A percentile compares a stretch with the other conserved stretches of the same genome.
These are phyloP conservation scores for Teinopalpus imperialis DNA, from an alignment of 2,888 invertebrate species.

Conservation along the genomic window DNA sequence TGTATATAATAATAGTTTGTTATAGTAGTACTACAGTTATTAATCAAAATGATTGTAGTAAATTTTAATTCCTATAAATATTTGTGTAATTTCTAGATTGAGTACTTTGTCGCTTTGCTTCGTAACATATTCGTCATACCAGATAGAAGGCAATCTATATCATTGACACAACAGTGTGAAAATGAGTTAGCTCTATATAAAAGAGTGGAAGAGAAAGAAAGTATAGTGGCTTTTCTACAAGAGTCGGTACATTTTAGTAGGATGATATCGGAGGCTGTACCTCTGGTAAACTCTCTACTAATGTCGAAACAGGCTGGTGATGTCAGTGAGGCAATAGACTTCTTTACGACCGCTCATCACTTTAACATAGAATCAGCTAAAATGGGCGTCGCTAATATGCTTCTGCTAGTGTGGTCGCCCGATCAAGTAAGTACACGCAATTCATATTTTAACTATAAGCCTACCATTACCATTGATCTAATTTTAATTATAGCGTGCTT, in stretches of 20 bases:
- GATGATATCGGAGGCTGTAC: slow-evolving; percentile 68
- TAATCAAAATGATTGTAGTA: background rate
- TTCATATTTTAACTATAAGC: too few species aligned
- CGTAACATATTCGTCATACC: slow-evolving; percentile 69
- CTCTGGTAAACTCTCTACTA: slow-evolving; percentile 87
- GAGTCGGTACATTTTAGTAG: slow-evolving; percentile 81
- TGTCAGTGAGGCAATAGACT: slow-evolving; percentile 93
- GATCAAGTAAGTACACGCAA: slow-evolving; percentile 85
- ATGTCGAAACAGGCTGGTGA: slow-evolving; percentile 88
- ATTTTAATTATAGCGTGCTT: too few species aligned
- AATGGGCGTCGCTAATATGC: slow-evolving; percentile 88
- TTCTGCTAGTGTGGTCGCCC: slow-evolving; percentile 90
- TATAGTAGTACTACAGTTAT: too few species aligned
- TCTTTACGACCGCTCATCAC: slow-evolving; percentile 90
- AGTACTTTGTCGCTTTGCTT: slow-evolving; percentile 70
- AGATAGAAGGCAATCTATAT: slow-evolving; percentile 50
- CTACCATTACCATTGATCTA: too few species aligned
- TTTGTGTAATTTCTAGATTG: slow-evolving; percentile 55
- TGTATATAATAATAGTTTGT: too few species aligned
- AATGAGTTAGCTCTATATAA: slow-evolving; percentile 72
- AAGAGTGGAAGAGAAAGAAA: slow-evolving; percentile 82
- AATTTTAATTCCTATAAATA: background rate
- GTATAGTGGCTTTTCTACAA: slow-evolving; percentile 87
- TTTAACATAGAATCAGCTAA: slow-evolving; percentile 89
- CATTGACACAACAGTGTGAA: slow-evolving; percentile 64